phyloP scores from a whole-genome alignment of 2,797 vertebrate species.

The Scarus forsteni region DNA sequence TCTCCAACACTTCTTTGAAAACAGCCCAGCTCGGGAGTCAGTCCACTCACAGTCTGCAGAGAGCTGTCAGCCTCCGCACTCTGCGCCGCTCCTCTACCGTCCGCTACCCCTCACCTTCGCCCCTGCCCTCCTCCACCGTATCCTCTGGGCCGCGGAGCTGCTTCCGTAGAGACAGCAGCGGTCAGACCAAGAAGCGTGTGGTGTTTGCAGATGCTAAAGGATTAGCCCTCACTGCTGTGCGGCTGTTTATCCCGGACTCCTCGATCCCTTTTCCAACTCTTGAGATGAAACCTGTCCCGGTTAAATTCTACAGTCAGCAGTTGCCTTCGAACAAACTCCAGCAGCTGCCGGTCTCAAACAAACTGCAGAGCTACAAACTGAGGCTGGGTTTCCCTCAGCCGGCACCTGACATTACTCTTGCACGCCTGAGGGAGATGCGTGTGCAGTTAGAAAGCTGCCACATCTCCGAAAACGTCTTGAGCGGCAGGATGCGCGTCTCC shows the following conservation, averaged over 20 bases:
- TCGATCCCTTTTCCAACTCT: neutral
- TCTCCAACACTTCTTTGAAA: slow-evolving; percentile 41
- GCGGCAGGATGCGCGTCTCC: slow-evolving; percentile 79
- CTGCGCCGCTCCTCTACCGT: neutral
- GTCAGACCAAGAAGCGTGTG: slow-evolving; percentile 81
- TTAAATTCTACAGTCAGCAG: slow-evolving; percentile 25
- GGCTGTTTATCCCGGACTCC: slow-evolving; percentile 71
- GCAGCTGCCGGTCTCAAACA: slow-evolving; percentile 7
- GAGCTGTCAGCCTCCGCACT: neutral
- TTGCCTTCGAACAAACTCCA: slow-evolving; percentile 8
- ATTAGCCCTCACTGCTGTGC: slow-evolving; percentile 81
- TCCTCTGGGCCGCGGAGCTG: slow-evolving; percentile 37
- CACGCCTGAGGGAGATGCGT: slow-evolving; percentile 44
- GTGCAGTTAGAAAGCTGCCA: slow-evolving; percentile 85
- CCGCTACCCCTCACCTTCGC: neutral
- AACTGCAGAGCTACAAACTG: slow-evolving; percentile 38
- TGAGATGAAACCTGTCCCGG: slow-evolving; percentile 13
- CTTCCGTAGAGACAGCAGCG: slow-evolving; percentile 51
- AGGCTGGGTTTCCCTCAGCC: slow-evolving; percentile 81
- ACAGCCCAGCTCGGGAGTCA: slow-evolving; percentile 55
- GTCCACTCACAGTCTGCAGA: neutral
- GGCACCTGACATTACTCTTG: slow-evolving; percentile 62
- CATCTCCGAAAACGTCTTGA: slow-evolving; percentile 72
- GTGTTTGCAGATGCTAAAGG: slow-evolving; percentile 89
- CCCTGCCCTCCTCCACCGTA: neutral